Evolutionary conservation across 2,113 vertebrate genomes (phyloP).

Genomic region (Chaetorhynchus papuensis): DNA sequence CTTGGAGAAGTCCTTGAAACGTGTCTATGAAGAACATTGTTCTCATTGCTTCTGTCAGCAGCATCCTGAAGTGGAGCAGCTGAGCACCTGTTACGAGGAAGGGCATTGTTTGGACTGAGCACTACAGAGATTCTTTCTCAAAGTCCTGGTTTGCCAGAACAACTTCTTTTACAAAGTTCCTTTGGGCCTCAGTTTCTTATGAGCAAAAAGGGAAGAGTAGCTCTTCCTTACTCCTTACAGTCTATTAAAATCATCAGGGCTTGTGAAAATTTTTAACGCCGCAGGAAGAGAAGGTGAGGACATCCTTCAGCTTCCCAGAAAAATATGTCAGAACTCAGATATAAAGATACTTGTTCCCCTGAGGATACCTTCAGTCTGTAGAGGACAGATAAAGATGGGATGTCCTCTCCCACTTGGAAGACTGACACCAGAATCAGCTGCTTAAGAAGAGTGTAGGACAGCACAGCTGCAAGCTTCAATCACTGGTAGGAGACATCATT

Average conservation of each 20-base stretch:
- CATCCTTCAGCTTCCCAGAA: not conserved
- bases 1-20: not conserved
- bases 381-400: not conserved
- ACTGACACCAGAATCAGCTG: not conserved
- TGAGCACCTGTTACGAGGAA: not conserved
- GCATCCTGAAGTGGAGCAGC: not conserved
- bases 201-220: not conserved
- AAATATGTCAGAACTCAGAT: not conserved
- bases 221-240: not conserved
- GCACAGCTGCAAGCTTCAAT: accelerated
- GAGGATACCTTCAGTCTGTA: not conserved
- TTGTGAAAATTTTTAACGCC: not conserved
- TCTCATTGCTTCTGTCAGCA: not conserved
- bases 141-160: not conserved
- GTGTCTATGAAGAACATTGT: not conserved
- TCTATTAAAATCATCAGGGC: not conserved
- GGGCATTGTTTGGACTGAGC: not conserved
- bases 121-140: not conserved
- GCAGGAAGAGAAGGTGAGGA: not conserved
- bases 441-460: not conserved
- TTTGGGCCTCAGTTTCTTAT: not conserved
- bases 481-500: not conserved
- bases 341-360: not conserved
- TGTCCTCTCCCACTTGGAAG: not conserved
- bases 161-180: not conserved